Conservation (phyloP, 2,113 vertebrate species). For the Gnathonemus longibarbis region DNA sequence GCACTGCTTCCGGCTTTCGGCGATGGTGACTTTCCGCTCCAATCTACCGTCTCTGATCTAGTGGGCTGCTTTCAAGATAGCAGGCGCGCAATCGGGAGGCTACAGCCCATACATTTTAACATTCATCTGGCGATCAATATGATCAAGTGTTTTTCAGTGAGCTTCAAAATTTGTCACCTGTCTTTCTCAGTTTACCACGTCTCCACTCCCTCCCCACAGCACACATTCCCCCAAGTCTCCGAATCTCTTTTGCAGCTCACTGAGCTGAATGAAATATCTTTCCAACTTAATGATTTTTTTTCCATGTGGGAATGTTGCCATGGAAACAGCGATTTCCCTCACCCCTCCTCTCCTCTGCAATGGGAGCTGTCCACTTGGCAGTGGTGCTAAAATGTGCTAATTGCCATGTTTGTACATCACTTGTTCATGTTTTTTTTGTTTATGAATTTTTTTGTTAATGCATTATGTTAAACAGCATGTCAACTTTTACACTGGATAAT, state of each 20-base stretch:
- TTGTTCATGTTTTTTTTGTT: neutral
- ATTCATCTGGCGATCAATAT: neutral
- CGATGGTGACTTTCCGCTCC: neutral
- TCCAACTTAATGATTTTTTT: conserved; percentile 23
- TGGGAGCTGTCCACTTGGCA: conserved; percentile 3
- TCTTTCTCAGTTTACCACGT: neutral
- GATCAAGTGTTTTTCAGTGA: neutral
- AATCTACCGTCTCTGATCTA: neutral
- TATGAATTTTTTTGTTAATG: neutral
- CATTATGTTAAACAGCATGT: neutral
- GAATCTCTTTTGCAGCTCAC: conserved; percentile 19
- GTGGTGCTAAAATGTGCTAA: conserved; percentile 14
- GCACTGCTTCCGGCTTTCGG: neutral
- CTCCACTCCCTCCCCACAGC: neutral
- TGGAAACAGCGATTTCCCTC: conserved; percentile 16
- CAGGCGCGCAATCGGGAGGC: neutral
- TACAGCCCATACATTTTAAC: neutral
- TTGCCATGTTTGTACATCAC: conserved; percentile 4
- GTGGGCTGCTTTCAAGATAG: neutral
- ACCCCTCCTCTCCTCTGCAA: neutral
- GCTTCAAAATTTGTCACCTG: neutral
- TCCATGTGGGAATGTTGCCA: conserved; percentile 15
- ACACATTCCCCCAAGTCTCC: neutral
- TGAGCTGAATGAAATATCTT: conserved; percentile 26
- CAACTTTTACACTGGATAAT: neutral